These are phyloP conservation scores for Ceyx margarethae DNA, from an alignment of 2,113 vertebrate genomes.

Conservation along the genomic window DNA sequence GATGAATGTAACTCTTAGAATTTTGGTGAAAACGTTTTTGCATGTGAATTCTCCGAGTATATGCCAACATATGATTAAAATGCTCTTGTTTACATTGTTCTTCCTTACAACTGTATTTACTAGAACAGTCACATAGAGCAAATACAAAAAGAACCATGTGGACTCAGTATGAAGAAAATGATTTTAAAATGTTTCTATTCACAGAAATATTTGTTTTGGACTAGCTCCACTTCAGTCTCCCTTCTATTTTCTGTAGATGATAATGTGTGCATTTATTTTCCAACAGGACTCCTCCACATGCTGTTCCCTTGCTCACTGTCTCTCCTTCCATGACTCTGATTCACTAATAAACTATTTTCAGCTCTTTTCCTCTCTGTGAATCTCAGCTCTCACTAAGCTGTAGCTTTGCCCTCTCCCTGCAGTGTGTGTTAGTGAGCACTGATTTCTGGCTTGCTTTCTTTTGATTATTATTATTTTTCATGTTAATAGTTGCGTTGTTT, in stretches of 20 bases:
- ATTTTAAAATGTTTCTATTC: background rate
- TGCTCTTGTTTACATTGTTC: background rate
- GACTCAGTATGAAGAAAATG: background rate
- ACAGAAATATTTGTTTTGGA: conserved; percentile 9
- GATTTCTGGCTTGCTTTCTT: background rate
- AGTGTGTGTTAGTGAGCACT: background rate
- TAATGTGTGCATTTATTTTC: conserved; percentile 30
- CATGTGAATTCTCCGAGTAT: background rate
- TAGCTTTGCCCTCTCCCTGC: background rate
- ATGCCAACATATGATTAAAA: background rate
- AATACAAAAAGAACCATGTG: background rate
- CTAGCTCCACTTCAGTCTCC: background rate
- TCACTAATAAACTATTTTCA: conserved; percentile 35
- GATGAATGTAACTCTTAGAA: background rate
- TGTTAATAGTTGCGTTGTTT: background rate
- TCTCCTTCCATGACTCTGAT: conserved; percentile 1
- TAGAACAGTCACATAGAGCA: background rate
- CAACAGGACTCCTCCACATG: background rate
- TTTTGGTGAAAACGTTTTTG: background rate
- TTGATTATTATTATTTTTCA: background rate
- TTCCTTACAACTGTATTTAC: background rate
- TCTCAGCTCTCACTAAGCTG: background rate
- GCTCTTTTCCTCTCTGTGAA: background rate
- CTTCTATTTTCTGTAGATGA: conserved; percentile 3
- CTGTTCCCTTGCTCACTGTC: conserved; percentile 30